A percentile compares a stretch with the other conserved stretches of the same genome.
phyloP scores from a whole-genome alignment of 2,113 vertebrate genomes.

The Nothobranchius furzeri region DNA sequence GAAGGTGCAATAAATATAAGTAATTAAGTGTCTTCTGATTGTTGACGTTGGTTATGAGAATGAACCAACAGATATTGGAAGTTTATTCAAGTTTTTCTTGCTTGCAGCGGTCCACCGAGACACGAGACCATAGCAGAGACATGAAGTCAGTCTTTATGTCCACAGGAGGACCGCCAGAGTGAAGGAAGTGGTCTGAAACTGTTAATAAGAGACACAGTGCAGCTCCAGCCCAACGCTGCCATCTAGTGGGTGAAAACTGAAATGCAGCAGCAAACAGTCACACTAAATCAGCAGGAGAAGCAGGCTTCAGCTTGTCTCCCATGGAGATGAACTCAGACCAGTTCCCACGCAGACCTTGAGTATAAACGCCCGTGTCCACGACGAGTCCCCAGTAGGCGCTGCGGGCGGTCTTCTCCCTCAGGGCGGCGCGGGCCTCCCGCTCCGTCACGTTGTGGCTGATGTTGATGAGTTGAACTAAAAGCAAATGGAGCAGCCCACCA shows the following conservation, averaged over 20 bases:
- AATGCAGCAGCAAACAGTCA: conserved; percentile 47
- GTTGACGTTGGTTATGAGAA: neutral
- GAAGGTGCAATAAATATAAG: conserved; percentile 32
- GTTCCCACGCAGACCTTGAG: conserved; percentile 85
- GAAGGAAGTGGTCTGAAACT: conserved; percentile 10
- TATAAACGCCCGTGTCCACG: conserved; percentile 87
- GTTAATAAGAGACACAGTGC: neutral
- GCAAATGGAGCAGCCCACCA: conserved; percentile 87
- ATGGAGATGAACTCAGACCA: conserved; percentile 91
- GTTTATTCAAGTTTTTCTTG: conserved; percentile 11
- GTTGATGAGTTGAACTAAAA: conserved; percentile 91
- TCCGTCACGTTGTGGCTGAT: conserved; percentile 95
- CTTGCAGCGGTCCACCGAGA: conserved; percentile 25
- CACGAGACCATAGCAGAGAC: conserved; percentile 39
- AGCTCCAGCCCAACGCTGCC: conserved; percentile 35
- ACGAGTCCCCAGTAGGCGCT: conserved; percentile 87
- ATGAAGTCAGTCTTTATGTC: conserved; percentile 14
- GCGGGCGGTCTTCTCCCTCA: conserved; percentile 84
- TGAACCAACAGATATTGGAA: neutral
- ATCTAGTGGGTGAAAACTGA: conserved; percentile 50
- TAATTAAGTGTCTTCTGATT: neutral
- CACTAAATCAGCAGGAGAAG: conserved; percentile 80
- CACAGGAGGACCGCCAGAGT: conserved; percentile 17
- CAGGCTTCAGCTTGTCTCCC: conserved; percentile 48
- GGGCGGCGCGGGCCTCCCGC: conserved; percentile 88